Evolutionary conservation across 2,888 invertebrate genomes (phyloP).

Genomic region (Hirtodrosophila cameraria): DNA sequence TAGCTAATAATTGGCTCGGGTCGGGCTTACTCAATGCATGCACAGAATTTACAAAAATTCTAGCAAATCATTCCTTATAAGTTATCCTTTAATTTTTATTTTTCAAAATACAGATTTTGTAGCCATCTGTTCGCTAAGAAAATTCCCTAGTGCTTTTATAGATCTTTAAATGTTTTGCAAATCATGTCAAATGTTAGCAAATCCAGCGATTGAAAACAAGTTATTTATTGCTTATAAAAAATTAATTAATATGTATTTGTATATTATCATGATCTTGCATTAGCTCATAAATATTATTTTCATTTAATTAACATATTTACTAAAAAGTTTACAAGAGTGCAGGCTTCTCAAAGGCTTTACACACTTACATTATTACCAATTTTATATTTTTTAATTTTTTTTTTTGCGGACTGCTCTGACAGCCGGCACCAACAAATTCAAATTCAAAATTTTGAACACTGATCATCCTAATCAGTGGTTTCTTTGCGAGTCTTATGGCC

Average conservation of each 20-base stretch:
- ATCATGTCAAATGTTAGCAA: conserved; percentile 30
- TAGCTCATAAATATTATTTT: conserved; percentile 35
- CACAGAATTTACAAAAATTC: conserved; percentile 3
- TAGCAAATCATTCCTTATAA: conserved; percentile 24
- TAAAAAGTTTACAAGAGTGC: conserved; percentile 68
- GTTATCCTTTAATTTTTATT: neutral
- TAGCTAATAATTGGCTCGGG: conserved; percentile 55
- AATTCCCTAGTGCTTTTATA: conserved; percentile 3
- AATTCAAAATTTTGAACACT: conserved; percentile 17
- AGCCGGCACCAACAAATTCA: conserved; percentile 64
- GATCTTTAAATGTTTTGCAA: conserved; percentile 7
- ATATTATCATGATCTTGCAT: conserved; percentile 43
- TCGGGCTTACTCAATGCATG: conserved; percentile 20
- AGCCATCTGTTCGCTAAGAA: neutral
- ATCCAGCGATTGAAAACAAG: conserved; percentile 35
- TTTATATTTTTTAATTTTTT: conserved; percentile 31
- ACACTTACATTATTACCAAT: conserved; percentile 68
- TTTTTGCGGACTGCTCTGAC: conserved; percentile 44
- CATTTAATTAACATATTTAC: conserved; percentile 66
- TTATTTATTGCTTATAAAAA: conserved; percentile 60
- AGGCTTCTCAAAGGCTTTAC: conserved; percentile 44
- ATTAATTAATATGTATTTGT: conserved; percentile 35
- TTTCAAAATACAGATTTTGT: neutral
- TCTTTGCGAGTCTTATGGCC: conserved; percentile 95
- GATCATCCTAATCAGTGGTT: conserved; percentile 69